Percentiles rank a stretch among this genome's conserved stretches.
Conservation (phyloP, 2,888 invertebrate genomes). For the Emmelina monodactyla region DNA sequence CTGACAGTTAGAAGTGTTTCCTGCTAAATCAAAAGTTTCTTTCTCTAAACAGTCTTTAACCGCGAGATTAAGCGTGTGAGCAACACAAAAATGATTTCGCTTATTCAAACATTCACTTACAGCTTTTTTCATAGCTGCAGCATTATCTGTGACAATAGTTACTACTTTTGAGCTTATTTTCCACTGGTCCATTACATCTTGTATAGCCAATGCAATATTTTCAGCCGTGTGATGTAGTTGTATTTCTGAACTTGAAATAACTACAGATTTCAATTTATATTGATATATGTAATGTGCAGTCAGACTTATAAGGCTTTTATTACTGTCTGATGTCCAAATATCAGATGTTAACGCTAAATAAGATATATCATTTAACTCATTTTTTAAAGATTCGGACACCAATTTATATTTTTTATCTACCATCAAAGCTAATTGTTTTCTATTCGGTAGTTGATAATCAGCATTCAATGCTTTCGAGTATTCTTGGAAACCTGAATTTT, state of each 20-base stretch:
- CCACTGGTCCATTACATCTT: slow-evolving; percentile 13
- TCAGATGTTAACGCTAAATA: slow-evolving; percentile 15
- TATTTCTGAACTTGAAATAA: slow-evolving; percentile 13
- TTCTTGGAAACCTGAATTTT: slow-evolving; percentile 11
- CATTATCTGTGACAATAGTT: slow-evolving; percentile 18
- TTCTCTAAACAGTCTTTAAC: slow-evolving; percentile 18
- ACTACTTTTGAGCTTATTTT: slow-evolving; percentile 13
- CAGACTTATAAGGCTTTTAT: slow-evolving; percentile 12
- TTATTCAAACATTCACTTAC: slow-evolving; percentile 15
- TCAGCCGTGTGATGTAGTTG: slow-evolving; percentile 9
- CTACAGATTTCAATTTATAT: slow-evolving; percentile 9
- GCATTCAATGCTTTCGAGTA: slow-evolving; percentile 11
- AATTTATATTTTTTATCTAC: slow-evolving; percentile 12
- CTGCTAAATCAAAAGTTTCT: slow-evolving; percentile 13
- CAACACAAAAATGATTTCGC: slow-evolving; percentile 18
- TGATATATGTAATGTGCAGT: slow-evolving; percentile 12
- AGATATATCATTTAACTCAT: slow-evolving; percentile 9
- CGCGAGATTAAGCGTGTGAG: slow-evolving; percentile 18
- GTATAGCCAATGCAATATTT: slow-evolving; percentile 13
- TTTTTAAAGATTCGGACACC: slow-evolving; percentile 10
- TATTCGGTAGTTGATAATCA: slow-evolving; percentile 9
- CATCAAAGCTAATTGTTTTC: slow-evolving; percentile 6
- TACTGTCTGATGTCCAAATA: slow-evolving; percentile 12
- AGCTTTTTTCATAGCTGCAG: slow-evolving; percentile 18
- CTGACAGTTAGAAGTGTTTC: slow-evolving; percentile 10